These are phyloP conservation scores for Rhynchonycteris naso DNA, from an alignment of 2,797 vertebrate genomes.

Conservation along the genomic window DNA sequence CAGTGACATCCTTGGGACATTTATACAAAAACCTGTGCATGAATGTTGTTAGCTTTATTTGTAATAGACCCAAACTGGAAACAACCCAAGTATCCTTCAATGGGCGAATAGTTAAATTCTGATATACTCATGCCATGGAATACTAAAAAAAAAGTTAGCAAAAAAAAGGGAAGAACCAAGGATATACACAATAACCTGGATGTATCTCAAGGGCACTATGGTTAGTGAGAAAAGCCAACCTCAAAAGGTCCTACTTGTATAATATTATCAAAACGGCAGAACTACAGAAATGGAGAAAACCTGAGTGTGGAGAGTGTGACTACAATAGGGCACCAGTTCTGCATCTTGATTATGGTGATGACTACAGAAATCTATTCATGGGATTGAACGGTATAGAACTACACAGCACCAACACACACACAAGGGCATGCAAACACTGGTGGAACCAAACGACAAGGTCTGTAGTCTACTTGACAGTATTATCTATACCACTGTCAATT, in stretches of 20 bases:
- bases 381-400: not conserved
- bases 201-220: not conserved
- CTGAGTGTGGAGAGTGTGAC: not conserved
- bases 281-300: not conserved
- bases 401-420: not conserved
- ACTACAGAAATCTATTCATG: not conserved
- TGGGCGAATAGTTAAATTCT: not conserved
- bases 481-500: not conserved
- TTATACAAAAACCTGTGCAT: not conserved
- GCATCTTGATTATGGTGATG: not conserved
- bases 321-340: not conserved
- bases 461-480: not conserved
- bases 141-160: no score
- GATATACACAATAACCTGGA: not conserved
- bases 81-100: not conserved
- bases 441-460: not conserved
- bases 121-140: not conserved
- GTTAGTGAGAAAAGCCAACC: not conserved
- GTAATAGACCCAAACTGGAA: not conserved
- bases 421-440: not conserved
- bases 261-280: not conserved
- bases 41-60: not conserved
- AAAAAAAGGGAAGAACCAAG: not conserved
- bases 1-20: not conserved
- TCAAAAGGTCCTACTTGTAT: not conserved